These are phyloP conservation scores for Hassar affinis DNA, from an alignment of 2,113 vertebrate genomes.

Conservation along the genomic window DNA sequence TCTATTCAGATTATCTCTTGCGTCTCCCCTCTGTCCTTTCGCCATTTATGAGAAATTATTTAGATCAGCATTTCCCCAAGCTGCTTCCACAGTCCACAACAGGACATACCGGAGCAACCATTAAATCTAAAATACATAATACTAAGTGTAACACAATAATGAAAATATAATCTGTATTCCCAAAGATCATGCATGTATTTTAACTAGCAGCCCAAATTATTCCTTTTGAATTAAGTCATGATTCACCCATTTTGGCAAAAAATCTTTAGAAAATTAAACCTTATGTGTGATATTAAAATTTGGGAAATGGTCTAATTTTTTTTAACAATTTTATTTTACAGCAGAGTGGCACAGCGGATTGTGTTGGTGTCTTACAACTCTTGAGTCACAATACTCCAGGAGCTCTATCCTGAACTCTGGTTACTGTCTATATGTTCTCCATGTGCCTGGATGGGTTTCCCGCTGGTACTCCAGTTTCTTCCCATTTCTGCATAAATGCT, in stretches of 20 bases:
- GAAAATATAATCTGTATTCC: background rate
- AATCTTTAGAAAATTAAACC: background rate
- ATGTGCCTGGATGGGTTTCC: background rate
- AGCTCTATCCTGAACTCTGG: background rate
- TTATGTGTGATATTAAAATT: background rate
- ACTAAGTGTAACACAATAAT: background rate
- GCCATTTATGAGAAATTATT: constrained; percentile 26
- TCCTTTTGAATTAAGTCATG: background rate
- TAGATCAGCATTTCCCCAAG: background rate
- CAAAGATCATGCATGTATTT: background rate
- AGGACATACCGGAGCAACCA: background rate
- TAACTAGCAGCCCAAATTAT: background rate
- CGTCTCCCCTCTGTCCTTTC: constrained; percentile 5
- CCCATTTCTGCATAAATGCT: background rate
- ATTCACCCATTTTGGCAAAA: background rate
- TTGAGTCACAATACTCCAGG: background rate
- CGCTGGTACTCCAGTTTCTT: background rate
- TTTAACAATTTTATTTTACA: background rate
- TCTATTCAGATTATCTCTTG: constrained; percentile 17
- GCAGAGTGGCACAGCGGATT: background rate
- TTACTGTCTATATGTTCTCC: background rate
- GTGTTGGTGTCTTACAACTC: background rate
- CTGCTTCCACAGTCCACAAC: background rate
- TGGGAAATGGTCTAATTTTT: background rate
- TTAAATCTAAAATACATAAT: background rate